phyloP scores from a whole-genome alignment of 64 coral and sea anemone species.

The Stichodactyla mertensii region DNA sequence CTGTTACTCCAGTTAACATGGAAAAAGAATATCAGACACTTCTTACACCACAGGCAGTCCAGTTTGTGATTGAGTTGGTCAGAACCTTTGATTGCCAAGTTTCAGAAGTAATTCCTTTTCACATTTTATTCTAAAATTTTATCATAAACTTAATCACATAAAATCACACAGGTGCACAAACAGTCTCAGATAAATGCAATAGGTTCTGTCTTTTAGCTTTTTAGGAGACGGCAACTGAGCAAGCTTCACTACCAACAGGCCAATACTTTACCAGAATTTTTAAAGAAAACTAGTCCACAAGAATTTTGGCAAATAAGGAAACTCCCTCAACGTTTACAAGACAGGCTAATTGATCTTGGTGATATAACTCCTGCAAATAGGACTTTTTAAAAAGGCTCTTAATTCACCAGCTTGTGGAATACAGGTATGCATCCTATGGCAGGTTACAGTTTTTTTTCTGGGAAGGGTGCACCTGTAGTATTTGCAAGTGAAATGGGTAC shows the following conservation, averaged over 20 bases:
- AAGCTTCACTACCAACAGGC: slow-evolving; percentile 23
- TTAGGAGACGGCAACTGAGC: slow-evolving; percentile 11
- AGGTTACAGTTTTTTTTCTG: too few relatives aligned
- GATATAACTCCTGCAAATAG: slow-evolving; percentile 55
- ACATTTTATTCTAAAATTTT: background rate
- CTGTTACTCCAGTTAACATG: slow-evolving; percentile 14
- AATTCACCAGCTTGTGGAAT: slow-evolving; percentile 66
- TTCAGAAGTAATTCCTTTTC: slow-evolving; percentile 19
- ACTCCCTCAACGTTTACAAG: slow-evolving; percentile 22
- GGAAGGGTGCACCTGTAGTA: too few relatives aligned
- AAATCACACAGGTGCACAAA: too few relatives aligned
- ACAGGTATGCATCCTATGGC: slow-evolving; percentile 21
- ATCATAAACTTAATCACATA: background rate
- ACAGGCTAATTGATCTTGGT: slow-evolving; percentile 43
- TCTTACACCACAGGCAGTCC: slow-evolving; percentile 33
- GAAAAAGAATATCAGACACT: slow-evolving; percentile 36
- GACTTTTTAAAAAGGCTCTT: slow-evolving; percentile 35
- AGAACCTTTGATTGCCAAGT: slow-evolving; percentile 31
- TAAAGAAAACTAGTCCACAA: background rate
- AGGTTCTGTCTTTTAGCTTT: background rate
- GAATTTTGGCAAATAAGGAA: slow-evolving; percentile 28
- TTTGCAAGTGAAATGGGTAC: too few relatives aligned
- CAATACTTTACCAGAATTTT: slow-evolving; percentile 30
- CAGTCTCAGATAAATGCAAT: background rate
- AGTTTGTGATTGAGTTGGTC: slow-evolving; percentile 42